A percentile compares a stretch with the other conserved stretches of the same genome.
These are phyloP conservation scores for Hiodon tergisus DNA, from an alignment of 2,113 vertebrate genomes.

Conservation along the genomic window DNA sequence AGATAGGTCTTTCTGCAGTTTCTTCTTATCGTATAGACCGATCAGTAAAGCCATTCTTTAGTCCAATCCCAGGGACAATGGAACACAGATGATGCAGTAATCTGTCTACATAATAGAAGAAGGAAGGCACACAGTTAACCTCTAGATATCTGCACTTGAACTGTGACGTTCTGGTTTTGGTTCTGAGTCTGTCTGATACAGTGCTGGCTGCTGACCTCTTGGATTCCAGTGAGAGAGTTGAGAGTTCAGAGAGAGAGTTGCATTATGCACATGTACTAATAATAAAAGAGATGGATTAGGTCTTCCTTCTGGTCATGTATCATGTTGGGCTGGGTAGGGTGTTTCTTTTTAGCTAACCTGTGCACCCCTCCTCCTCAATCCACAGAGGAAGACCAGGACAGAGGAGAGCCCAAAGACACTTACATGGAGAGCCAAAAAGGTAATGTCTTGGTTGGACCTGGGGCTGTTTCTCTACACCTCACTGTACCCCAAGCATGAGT, in stretches of 20 bases:
- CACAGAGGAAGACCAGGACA: constrained; percentile 9
- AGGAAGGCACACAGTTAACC: too few species aligned
- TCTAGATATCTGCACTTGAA: too few species aligned
- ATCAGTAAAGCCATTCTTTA: constrained; percentile 5
- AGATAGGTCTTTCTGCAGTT: neutral
- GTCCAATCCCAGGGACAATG: neutral
- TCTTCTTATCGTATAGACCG: neutral
- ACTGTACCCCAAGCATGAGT: too few species aligned
- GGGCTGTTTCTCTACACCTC: neutral
- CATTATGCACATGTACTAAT: neutral
- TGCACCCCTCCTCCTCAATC: neutral
- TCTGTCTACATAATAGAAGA: neutral
- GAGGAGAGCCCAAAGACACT: constrained; percentile 1
- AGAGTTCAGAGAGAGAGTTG: neutral
- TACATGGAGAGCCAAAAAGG: constrained; percentile 21
- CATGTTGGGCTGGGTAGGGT: neutral
- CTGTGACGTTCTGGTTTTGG: too few species aligned
- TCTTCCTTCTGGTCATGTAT: neutral
- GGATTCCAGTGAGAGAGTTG: too few species aligned
- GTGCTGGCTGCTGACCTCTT: too few species aligned
- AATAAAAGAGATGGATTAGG: neutral
- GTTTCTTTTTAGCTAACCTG: neutral
- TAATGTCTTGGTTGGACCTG: neutral
- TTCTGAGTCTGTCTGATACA: too few species aligned
- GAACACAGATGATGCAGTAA: neutral